phyloP scores from a whole-genome alignment of 2,113 vertebrate genomes.

The Nymphicus hollandicus region DNA sequence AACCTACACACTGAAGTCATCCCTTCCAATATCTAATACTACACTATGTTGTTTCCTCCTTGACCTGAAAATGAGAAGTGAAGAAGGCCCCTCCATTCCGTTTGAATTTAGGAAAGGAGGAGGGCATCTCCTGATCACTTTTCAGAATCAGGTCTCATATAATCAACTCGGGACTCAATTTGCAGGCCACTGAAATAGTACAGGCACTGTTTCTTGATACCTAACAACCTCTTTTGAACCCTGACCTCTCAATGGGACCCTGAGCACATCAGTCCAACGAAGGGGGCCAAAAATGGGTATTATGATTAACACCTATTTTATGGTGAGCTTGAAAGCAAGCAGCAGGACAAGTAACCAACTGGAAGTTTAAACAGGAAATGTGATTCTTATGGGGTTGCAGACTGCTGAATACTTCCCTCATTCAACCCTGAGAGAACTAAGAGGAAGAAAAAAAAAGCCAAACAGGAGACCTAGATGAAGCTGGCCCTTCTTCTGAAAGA shows the following conservation, averaged over 20 bases:
- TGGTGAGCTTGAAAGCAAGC: slow-evolving; percentile 33
- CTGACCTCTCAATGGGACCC: slow-evolving; percentile 23
- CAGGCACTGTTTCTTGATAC: background rate
- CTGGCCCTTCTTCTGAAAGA: slow-evolving; percentile 43
- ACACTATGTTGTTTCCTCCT: background rate
- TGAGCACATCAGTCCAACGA: background rate
- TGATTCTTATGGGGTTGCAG: background rate
- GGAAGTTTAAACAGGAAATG: slow-evolving; percentile 31
- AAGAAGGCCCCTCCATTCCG: background rate
- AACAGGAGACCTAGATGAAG: background rate
- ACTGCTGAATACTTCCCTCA: background rate
- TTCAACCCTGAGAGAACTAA: background rate
- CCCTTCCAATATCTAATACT: background rate
- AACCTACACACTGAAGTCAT: background rate
- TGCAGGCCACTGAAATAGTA: slow-evolving; percentile 4
- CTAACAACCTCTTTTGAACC: slow-evolving; percentile 27
- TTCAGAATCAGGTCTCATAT: background rate
- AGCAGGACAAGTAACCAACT: background rate
- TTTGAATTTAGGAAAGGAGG: background rate
- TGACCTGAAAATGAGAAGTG: background rate
- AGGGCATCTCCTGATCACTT: background rate
- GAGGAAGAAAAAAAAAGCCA: background rate
- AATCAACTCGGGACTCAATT: background rate
- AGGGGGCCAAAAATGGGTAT: slow-evolving; percentile 1
- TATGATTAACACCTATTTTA: slow-evolving; percentile 34